phyloP scores from a whole-genome alignment of 2,888 invertebrate genomes.

The Thereva unica region DNA sequence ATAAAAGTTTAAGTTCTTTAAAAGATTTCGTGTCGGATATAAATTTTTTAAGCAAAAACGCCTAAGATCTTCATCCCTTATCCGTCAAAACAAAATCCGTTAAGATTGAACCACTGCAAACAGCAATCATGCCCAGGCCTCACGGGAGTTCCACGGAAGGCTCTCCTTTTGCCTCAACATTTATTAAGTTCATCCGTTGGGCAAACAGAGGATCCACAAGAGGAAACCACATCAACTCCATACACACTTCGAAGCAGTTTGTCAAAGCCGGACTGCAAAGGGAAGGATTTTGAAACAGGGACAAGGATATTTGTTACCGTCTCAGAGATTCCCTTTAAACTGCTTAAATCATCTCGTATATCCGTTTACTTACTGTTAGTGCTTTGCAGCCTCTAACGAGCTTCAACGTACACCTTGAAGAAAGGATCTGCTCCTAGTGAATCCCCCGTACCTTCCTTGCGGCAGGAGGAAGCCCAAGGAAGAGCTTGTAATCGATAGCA shows the following conservation, averaged over 20 bases:
- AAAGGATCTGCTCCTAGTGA: background rate
- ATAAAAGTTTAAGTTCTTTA: too few species aligned
- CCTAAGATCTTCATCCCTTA: too few species aligned
- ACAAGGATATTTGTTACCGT: constrained; percentile 29
- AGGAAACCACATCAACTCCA: constrained; percentile 18
- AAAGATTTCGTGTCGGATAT: too few species aligned
- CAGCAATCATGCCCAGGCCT: constrained; percentile 12
- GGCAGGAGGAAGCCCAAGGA: too few species aligned
- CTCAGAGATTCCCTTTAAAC: constrained; percentile 31
- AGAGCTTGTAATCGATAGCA: constrained; percentile 17
- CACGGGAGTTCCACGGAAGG: background rate
- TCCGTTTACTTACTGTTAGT: constrained; percentile 34
- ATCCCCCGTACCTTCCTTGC: background rate
- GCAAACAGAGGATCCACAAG: background rate
- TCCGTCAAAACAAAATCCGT: constrained; percentile 8
- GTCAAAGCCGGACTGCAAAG: constrained; percentile 11
- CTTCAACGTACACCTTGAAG: constrained; percentile 19
- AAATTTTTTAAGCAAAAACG: too few species aligned
- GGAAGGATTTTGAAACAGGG: constrained; percentile 6
- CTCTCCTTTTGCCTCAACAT: constrained; percentile 1
- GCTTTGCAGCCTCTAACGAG: constrained; percentile 33
- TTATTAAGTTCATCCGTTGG: constrained; percentile 20
- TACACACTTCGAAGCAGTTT: constrained; percentile 8
- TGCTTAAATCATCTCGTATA: constrained; percentile 30
- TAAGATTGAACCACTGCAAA: constrained; percentile 10